A percentile compares a stretch with the other conserved stretches of the same genome.
These are phyloP conservation scores for Ammodytes dubius DNA, from an alignment of 2,113 vertebrate species.

Conservation along the genomic window DNA sequence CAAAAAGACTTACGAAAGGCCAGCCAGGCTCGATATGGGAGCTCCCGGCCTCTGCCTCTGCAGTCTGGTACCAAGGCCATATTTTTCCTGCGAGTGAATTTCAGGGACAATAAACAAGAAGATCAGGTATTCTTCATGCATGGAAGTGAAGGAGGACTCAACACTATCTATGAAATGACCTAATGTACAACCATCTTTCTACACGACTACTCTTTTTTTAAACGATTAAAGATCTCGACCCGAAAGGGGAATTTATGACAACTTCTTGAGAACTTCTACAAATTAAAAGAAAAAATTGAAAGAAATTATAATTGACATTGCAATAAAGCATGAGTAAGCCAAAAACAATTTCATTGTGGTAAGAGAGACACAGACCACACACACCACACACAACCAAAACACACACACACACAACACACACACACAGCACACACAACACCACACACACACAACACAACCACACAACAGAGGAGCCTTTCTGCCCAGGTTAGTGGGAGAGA, in stretches of 20 bases:
- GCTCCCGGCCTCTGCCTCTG: constrained; percentile 94
- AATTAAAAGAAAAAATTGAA: neutral
- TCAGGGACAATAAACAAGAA: constrained; percentile 26
- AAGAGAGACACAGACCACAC: neutral
- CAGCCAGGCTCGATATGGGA: constrained; percentile 92
- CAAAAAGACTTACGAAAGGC: constrained; percentile 92
- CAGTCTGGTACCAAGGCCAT: constrained; percentile 94
- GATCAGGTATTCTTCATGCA: constrained; percentile 9
- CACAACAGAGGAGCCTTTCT: constrained; percentile 46
- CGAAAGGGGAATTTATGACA: constrained; percentile 5
- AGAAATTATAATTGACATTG: neutral
- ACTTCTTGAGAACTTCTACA: neutral
- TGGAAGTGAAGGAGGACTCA: neutral
- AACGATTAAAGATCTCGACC: neutral
- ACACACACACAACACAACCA: too few species aligned
- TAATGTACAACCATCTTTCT: constrained; percentile 27
- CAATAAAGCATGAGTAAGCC: constrained; percentile 34
- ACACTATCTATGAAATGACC: constrained; percentile 3
- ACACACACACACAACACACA: too few species aligned
- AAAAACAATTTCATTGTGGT: constrained; percentile 16
- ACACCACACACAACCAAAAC: too few species aligned
- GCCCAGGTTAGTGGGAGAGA: constrained; percentile 24
- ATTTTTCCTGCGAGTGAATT: constrained; percentile 90
- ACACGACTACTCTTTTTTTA: constrained; percentile 17
- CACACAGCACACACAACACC: too few species aligned